Conservation (phyloP, 2,113 vertebrate genomes). For the Axis porcinus region DNA sequence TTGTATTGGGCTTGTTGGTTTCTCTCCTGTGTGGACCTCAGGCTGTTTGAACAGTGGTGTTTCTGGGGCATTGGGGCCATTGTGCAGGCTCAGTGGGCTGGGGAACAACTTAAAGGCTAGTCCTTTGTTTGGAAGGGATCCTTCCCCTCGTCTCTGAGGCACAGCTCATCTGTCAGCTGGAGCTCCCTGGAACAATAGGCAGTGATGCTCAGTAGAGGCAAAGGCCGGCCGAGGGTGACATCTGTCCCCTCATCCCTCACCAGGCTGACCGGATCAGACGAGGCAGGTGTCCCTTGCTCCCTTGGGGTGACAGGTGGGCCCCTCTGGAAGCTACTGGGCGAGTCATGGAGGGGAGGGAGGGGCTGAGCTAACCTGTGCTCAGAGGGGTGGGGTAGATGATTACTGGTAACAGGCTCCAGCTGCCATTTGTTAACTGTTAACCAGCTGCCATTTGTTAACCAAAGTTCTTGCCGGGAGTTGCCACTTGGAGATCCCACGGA, state of each 20-base stretch:
- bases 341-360: not conserved
- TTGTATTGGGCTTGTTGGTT: not conserved
- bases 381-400: not conserved
- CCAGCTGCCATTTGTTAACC: not conserved
- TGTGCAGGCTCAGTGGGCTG: conserved; percentile 32
- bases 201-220: not conserved
- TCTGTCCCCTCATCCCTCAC: not conserved
- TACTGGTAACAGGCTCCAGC: too few species aligned
- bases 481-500: not conserved
- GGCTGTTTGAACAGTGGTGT: not conserved
- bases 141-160: not conserved
- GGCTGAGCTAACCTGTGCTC: not conserved
- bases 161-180: conserved; percentile 37
- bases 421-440: not conserved
- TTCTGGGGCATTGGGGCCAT: not conserved
- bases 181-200: conserved; percentile 16
- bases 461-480: not conserved
- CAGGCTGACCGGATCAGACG: not conserved
- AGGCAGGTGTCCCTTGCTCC: conserved; percentile 18
- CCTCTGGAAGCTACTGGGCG: not conserved
- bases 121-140: conserved; percentile 35
- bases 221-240: not conserved
- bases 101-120: conserved; percentile 3
- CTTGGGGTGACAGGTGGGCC: conserved; percentile 4
- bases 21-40: not conserved